Evolutionary conservation across 2,888 invertebrate species (phyloP).

Genomic region (Trachelus iudaicus): DNA sequence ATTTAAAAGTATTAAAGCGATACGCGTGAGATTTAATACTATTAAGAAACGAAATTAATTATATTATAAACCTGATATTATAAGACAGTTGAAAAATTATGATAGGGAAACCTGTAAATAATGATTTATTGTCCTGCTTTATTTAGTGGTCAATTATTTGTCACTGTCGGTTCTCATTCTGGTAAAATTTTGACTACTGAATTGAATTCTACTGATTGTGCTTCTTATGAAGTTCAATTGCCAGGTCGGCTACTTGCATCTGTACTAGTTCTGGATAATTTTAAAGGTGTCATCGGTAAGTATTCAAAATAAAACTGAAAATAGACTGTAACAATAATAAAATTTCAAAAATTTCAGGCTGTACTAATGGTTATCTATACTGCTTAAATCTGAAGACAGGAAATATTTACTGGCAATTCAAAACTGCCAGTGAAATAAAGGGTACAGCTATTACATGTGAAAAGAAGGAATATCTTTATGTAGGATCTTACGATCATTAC

Average conservation of each 20-base stretch:
- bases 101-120: not conserved
- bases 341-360: constrained; percentile 62
- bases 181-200: constrained; percentile 73
- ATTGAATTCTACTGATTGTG: constrained; percentile 69
- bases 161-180: constrained; percentile 80
- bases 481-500: constrained; percentile 79
- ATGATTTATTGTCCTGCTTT: not conserved
- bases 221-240: constrained; percentile 69
- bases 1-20: not conserved
- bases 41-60: not conserved
- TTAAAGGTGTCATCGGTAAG: constrained; percentile 75
- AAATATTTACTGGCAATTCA: constrained; percentile 72
- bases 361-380: constrained; percentile 81
- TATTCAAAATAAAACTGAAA: constrained; percentile 2
- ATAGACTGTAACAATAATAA: not conserved
- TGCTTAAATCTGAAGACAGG: constrained; percentile 71
- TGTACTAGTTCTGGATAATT: constrained; percentile 65
- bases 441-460: constrained; percentile 69
- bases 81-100: not conserved
- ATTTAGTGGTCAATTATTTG: constrained; percentile 51
- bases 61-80: not conserved
- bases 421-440: constrained; percentile 75
- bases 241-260: constrained; percentile 81
- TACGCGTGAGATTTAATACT: not conserved
- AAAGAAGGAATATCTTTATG: constrained; percentile 67